phyloP scores from a whole-genome alignment of 1,140 invertebrate genomes.

The Procambarus clarkii region DNA sequence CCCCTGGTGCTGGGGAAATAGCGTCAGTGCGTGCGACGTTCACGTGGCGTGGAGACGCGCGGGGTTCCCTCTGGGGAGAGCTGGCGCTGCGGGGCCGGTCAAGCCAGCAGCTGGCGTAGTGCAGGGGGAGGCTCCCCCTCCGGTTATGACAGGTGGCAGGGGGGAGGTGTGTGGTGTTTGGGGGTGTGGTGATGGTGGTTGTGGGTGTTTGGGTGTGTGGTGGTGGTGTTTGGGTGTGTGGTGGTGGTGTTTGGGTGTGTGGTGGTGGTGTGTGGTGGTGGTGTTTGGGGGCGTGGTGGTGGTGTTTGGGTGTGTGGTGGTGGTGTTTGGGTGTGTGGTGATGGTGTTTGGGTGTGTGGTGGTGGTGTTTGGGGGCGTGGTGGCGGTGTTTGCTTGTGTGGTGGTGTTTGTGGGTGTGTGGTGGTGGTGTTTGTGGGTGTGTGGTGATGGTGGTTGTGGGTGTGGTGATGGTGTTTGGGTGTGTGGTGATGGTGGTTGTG shows the following conservation, averaged over 20 bases:
- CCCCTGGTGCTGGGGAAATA: background rate
- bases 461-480: background rate
- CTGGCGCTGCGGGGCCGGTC: background rate
- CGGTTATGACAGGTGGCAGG: background rate
- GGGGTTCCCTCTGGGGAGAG: background rate
- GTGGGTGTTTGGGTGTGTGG: background rate
- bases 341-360: background rate
- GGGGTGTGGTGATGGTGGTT: background rate
- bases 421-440: background rate
- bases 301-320: background rate
- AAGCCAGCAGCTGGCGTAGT: background rate
- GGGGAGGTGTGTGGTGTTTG: background rate
- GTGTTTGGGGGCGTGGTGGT: constrained; percentile 13
- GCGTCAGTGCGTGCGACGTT: no score
- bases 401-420: background rate
- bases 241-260: background rate
- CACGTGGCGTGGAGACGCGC: no score
- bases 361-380: background rate
- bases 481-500: background rate
- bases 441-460: background rate
- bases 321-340: background rate
- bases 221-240: constrained; percentile 3
- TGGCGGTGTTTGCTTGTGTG: background rate
- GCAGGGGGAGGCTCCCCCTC: no score
- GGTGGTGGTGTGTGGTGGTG: background rate